Conservation (phyloP, 2,797 vertebrate species). For the Urocyon cinereoargenteus region DNA sequence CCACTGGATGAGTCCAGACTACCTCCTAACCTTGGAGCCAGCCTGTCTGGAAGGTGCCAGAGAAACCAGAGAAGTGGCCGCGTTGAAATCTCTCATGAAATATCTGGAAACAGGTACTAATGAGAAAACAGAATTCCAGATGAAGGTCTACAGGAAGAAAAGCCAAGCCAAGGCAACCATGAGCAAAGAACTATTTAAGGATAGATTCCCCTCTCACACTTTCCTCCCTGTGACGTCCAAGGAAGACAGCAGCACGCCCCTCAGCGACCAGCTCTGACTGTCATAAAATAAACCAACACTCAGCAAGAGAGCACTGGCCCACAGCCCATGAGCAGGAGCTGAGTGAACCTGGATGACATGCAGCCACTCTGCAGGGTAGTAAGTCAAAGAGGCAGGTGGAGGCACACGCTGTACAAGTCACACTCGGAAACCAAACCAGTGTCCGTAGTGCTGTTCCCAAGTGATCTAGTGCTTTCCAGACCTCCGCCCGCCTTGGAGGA, state of each 20-base stretch:
- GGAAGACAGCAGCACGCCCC: not conserved
- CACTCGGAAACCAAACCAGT: not conserved
- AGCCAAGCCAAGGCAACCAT: not conserved
- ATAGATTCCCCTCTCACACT: not conserved
- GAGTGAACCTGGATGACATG: not conserved
- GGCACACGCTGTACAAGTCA: not conserved
- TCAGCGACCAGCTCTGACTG: not conserved
- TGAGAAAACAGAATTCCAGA: constrained; percentile 53
- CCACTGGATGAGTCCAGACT: constrained; percentile 28
- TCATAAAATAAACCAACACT: constrained; percentile 26
- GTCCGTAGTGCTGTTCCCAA: not conserved
- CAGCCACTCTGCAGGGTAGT: not conserved
- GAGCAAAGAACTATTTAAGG: not conserved
- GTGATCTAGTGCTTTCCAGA: not conserved
- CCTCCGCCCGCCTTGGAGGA: not conserved
- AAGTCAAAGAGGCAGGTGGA: constrained; percentile 1
- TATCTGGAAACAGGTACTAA: constrained; percentile 38
- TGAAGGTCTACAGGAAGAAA: not conserved
- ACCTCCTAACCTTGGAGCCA: constrained; percentile 61
- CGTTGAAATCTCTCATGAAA: constrained; percentile 45
- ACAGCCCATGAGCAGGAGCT: not conserved
- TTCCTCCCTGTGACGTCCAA: not conserved
- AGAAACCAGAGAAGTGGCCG: constrained; percentile 31
- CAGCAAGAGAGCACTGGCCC: not conserved
- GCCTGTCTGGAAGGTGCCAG: constrained; percentile 42